Evolutionary conservation across 2,113 vertebrate species (phyloP).

Genomic region (Electrona antarctica): DNA sequence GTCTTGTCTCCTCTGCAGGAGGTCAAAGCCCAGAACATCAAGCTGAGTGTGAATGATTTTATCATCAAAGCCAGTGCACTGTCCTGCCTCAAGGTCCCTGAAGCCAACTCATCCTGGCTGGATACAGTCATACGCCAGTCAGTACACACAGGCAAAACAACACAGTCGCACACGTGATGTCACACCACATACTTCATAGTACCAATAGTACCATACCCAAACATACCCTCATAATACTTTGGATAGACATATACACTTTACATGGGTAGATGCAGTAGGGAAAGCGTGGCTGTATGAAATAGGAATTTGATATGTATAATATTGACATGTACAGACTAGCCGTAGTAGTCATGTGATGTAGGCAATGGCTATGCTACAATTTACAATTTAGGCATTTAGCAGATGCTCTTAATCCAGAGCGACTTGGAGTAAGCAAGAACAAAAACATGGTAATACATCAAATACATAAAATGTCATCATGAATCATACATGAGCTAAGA

Average conservation of each 20-base stretch:
- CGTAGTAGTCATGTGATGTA: neutral
- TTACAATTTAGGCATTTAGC: neutral
- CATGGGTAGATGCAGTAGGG: no score
- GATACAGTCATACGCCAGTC: slow-evolving; percentile 97
- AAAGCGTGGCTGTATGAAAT: no score
- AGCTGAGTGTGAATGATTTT: slow-evolving; percentile 97
- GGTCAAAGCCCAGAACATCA: slow-evolving; percentile 86
- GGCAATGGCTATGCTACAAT: neutral
- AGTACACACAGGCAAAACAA: slow-evolving; percentile 69
- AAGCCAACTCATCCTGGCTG: slow-evolving; percentile 98
- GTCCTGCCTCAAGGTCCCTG: slow-evolving; percentile 95
- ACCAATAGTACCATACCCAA: no score
- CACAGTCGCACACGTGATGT: neutral
- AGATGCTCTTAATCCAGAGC: no score
- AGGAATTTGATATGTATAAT: no score
- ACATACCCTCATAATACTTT: no score
- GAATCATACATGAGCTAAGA: no score
- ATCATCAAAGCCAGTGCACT: slow-evolving; percentile 96
- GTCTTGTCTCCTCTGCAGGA: slow-evolving; percentile 76
- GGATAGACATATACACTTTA: no score
- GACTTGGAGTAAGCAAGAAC: no score
- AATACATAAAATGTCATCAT: no score
- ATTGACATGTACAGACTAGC: no score
- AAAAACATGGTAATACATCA: no score
- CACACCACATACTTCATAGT: neutral